These are phyloP conservation scores for Machimus rusticus DNA, from an alignment of 2,888 invertebrate genomes.

Conservation along the genomic window DNA sequence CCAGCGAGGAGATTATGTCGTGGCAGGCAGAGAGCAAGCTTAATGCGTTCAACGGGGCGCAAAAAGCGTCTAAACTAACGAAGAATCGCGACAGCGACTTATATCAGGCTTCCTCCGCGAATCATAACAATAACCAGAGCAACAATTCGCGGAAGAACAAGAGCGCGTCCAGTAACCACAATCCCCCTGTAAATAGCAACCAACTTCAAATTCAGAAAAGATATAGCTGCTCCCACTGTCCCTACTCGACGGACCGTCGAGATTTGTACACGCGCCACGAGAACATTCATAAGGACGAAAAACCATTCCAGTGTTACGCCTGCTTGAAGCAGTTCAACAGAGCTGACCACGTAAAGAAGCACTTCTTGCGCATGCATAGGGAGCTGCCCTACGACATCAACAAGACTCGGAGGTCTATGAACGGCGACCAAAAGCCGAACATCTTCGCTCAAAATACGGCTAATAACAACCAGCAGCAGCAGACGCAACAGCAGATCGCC, in stretches of 20 bases:
- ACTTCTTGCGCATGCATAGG: constrained; percentile 90
- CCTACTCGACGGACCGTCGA: constrained; percentile 89
- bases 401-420: constrained; percentile 70
- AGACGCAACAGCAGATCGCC: constrained; percentile 42
- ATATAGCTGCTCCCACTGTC: constrained; percentile 86
- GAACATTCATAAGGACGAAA: constrained; percentile 92
- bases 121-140: constrained; percentile 43
- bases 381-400: constrained; percentile 88
- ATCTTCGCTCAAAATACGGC: constrained; percentile 52
- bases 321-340: constrained; percentile 93
- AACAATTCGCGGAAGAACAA: constrained; percentile 46
- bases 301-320: constrained; percentile 92
- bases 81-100: constrained; percentile 35
- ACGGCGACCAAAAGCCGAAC: constrained; percentile 44
- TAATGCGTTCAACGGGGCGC: constrained; percentile 79
- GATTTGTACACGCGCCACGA: constrained; percentile 92
- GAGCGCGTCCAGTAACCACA: constrained; percentile 46
- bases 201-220: constrained; percentile 69
- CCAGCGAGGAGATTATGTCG: constrained; percentile 69
- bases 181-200: constrained; percentile 53
- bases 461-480: constrained; percentile 53
- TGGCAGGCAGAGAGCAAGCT: constrained; percentile 79
- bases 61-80: constrained; percentile 65
- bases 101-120: not conserved
- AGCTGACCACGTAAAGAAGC: constrained; percentile 94